phyloP scores from a whole-genome alignment of 2,888 invertebrate species.

The Labia minor region DNA sequence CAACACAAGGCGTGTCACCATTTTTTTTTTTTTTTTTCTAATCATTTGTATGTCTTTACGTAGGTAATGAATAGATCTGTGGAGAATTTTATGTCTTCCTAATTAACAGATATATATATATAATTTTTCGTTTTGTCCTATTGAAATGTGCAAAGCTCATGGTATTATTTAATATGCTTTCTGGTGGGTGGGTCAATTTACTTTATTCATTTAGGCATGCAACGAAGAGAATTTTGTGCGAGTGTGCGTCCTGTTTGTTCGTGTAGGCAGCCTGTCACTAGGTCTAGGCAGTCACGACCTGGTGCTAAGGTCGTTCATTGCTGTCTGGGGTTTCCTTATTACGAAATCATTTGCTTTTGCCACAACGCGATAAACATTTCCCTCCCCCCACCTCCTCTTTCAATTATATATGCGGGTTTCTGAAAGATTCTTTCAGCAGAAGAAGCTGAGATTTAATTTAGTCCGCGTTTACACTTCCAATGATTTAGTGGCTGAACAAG shows the following conservation, averaged over 20 bases:
- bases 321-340: neutral
- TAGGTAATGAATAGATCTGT: too few relatives aligned
- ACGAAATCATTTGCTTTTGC: neutral
- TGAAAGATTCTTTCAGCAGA: neutral
- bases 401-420: neutral
- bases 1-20: neutral
- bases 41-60: too few relatives aligned
- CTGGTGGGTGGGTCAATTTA: neutral
- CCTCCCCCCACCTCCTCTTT: too few relatives aligned
- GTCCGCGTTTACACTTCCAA: neutral
- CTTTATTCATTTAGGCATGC: neutral
- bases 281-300: slow-evolving; percentile 13
- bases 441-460: neutral
- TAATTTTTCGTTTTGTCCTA: neutral
- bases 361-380: too few relatives aligned
- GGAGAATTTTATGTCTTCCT: neutral
- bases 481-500: slow-evolving; percentile 1
- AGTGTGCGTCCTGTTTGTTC: neutral
- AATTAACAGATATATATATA: neutral
- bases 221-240: neutral
- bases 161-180: neutral
- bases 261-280: neutral
- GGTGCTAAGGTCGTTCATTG: slow-evolving; percentile 13
- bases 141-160: neutral
- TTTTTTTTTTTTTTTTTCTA: too few relatives aligned